phyloP scores from a whole-genome alignment of 2,113 vertebrate genomes.

The Rhinichthys klamathensis region DNA sequence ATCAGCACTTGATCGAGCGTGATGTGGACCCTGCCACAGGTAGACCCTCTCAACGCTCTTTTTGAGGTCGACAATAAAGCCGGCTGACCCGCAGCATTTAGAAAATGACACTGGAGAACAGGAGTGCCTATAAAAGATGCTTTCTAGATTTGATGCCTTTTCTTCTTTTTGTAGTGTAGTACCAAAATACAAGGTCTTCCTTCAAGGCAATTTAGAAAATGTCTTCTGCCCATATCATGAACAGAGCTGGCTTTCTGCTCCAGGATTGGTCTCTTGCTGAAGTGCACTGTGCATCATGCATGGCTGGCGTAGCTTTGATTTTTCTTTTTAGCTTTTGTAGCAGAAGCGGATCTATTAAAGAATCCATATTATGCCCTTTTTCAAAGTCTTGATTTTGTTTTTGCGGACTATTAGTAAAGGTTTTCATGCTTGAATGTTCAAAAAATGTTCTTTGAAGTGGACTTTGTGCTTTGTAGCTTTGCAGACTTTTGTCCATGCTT shows the following conservation, averaged over 20 bases:
- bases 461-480: no score
- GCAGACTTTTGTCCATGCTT: no score
- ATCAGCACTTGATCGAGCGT: constrained; percentile 88
- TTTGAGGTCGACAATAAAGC: background rate
- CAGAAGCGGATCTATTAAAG: background rate
- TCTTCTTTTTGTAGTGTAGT: constrained; percentile 6
- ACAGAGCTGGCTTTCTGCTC: constrained; percentile 15
- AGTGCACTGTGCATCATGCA: background rate
- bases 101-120: constrained; percentile 6
- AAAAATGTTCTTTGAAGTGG: no score
- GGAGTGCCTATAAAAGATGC: constrained; percentile 6
- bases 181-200: constrained; percentile 22
- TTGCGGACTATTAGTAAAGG: no score
- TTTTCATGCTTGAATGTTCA: no score
- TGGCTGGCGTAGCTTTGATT: background rate
- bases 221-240: constrained; percentile 16
- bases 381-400: no score
- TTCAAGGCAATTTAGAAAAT: constrained; percentile 37
- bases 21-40: constrained; percentile 86
- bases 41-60: constrained; percentile 62
- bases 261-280: constrained; percentile 15
- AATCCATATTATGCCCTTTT: no score
- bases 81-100: background rate
- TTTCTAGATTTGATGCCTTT: constrained; percentile 19
- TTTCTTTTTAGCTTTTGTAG: background rate